Evolutionary conservation across 1,140 invertebrate species (phyloP), one percentile per base, ranked within the genome.

Genomic region (Bombus turneri): DNA sequence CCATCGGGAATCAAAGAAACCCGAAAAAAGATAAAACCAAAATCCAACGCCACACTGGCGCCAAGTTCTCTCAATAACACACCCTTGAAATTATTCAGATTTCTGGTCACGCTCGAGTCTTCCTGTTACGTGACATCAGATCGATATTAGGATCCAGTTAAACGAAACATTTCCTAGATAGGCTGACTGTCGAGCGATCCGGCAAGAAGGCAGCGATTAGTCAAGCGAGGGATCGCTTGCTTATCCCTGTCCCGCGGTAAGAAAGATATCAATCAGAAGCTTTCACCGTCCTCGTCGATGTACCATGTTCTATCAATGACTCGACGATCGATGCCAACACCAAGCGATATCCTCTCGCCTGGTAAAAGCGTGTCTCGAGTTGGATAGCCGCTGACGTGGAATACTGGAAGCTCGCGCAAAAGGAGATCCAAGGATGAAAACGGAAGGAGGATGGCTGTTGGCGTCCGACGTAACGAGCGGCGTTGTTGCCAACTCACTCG

Each of bases 401-500:
- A 75, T 75, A 39, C 66, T 68, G 47, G 59, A 62, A 83, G 66
- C 66, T 75, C 59, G 43, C 28, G 74, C 53, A 69, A 79, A 83
- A 86, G 74, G 43, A 88, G 37, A 59, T 31, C 39, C 78, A 25
- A 66, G 81, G 53, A 76, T 85, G 86, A 79, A 43, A 88, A 90
- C 83, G 74, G 87, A 83, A 86, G 64, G 62, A 47, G 25, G 79
- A 88, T 85, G 31, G 37, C 73, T 74, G 81, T 71, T 74, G 53
- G 41, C 53, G 85, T 72, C 53, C 75, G 25, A 81, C 81, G 88
- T 92, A 93, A 93, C 90, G 88, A 92, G 91, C 90, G 25, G 87
- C 91, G 92, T 92, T 92, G 93, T 92, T 93, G 93, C 93, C 91
- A 88, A 80, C 78, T 92, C 87, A 87, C 57, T 83, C 64, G 68